Evolutionary conservation across 2,113 vertebrate genomes (phyloP).

Genomic region (Dendropsophus ebraccatus): DNA sequence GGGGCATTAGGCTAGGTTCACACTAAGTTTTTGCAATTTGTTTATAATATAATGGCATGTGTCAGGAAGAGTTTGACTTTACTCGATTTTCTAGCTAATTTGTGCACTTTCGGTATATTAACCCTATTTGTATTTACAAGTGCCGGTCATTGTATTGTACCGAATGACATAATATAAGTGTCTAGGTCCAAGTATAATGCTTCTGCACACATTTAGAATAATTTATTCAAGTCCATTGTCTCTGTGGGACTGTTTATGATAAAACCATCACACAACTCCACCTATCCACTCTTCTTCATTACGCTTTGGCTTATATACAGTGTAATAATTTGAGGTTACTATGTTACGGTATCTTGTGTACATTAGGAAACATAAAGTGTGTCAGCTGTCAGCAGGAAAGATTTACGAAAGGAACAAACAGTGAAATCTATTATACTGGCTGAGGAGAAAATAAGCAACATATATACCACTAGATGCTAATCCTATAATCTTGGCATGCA

Average conservation of each 20-base stretch:
- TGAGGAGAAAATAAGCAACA: slow-evolving; percentile 22
- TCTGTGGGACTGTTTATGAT: slow-evolving; percentile 16
- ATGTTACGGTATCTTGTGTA: not conserved
- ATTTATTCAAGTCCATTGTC: slow-evolving; percentile 31
- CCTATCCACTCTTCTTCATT: slow-evolving; percentile 13
- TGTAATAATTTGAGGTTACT: slow-evolving; percentile 17
- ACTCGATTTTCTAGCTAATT: too few species aligned
- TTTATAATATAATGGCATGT: too few species aligned
- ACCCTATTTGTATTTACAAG: too few species aligned
- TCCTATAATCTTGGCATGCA: slow-evolving; percentile 23
- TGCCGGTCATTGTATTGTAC: not conserved
- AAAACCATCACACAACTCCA: slow-evolving; percentile 9
- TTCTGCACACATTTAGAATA: slow-evolving; percentile 1
- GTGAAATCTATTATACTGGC: slow-evolving; percentile 20
- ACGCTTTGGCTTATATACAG: slow-evolving; percentile 1
- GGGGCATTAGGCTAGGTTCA: too few species aligned
- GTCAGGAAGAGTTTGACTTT: too few species aligned
- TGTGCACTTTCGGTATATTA: too few species aligned
- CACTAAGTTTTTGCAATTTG: too few species aligned
- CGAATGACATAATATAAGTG: slow-evolving; percentile 30
- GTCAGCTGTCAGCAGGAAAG: slow-evolving; percentile 5
- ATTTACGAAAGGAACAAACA: slow-evolving; percentile 12
- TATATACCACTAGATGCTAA: slow-evolving; percentile 19
- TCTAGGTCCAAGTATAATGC: not conserved
- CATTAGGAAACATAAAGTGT: slow-evolving; percentile 12